Percentiles rank a stretch among this genome's conserved stretches.
Conservation (phyloP, 2,888 invertebrate genomes). For the Cosmorhoe ocellata region DNA sequence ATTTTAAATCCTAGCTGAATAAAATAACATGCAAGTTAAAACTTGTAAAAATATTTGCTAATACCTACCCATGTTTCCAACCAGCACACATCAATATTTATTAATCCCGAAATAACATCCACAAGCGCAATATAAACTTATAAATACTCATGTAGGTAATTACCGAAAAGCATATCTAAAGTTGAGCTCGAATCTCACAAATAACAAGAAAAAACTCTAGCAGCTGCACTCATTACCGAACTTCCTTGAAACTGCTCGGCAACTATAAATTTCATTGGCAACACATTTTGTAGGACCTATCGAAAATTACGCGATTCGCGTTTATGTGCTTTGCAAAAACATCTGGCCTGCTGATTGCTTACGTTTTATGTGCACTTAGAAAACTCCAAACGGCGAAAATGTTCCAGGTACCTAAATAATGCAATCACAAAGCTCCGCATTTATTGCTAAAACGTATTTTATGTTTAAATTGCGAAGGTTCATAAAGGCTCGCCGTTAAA, state of each 20-base stretch:
- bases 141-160: no score
- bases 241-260: conserved; percentile 8
- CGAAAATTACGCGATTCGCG: conserved; percentile 70
- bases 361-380: conserved; percentile 75
- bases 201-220: no score
- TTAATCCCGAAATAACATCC: no score
- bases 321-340: conserved; percentile 74
- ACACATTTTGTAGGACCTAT: conserved; percentile 67
- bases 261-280: conserved; percentile 62
- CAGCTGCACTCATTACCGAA: neutral
- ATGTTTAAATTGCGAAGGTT: conserved; percentile 45
- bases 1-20: neutral
- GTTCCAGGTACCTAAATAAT: conserved; percentile 61
- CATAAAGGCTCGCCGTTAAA: conserved; percentile 25
- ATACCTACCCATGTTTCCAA: no score
- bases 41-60: no score
- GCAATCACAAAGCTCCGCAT: conserved; percentile 58
- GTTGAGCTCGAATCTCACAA: no score
- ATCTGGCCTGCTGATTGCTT: conserved; percentile 75
- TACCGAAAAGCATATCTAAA: no score
- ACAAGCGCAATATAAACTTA: no score
- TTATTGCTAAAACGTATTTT: conserved; percentile 56
- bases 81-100: no score
- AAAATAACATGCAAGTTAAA: no score
- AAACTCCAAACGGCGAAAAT: conserved; percentile 49